phyloP scores from a whole-genome alignment of 1,140 invertebrate genomes.

The Popillia japonica region DNA sequence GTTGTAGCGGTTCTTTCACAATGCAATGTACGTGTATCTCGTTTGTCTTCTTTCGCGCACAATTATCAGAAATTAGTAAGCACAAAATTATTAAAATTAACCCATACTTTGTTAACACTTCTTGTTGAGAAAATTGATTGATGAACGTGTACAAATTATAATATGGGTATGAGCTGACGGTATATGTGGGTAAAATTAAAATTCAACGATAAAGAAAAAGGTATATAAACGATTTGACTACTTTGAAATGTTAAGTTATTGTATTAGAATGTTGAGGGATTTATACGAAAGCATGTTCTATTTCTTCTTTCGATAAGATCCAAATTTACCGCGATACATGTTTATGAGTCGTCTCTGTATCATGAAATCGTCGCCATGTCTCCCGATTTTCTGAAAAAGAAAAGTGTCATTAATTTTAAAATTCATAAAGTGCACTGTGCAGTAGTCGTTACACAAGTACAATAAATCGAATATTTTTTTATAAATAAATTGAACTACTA shows the following conservation, averaged over 20 bases:
- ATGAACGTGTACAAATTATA: too few relatives aligned
- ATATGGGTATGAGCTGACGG: not conserved
- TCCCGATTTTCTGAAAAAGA: not conserved
- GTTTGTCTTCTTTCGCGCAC: not conserved
- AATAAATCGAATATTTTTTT: too few relatives aligned
- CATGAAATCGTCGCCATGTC: not conserved
- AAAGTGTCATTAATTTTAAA: not conserved
- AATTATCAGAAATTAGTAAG: not conserved
- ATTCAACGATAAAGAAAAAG: not conserved
- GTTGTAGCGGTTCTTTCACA: not conserved
- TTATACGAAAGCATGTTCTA: not conserved
- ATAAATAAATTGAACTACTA: too few relatives aligned
- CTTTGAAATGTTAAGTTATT: not conserved
- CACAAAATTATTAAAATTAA: not conserved
- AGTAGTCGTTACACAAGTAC: too few relatives aligned
- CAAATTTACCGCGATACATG: slow-evolving; percentile 36
- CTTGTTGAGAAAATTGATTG: too few relatives aligned
- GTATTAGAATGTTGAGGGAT: slow-evolving; percentile 5
- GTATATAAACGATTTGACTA: not conserved
- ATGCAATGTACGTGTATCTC: not conserved
- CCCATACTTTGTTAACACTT: not conserved
- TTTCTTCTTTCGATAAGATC: slow-evolving; percentile 36
- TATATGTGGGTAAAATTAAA: not conserved
- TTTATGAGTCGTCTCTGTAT: not conserved
- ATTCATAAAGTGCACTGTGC: too few relatives aligned